phyloP scores from a whole-genome alignment of 2,113 vertebrate species.

The Lonchura striata region DNA sequence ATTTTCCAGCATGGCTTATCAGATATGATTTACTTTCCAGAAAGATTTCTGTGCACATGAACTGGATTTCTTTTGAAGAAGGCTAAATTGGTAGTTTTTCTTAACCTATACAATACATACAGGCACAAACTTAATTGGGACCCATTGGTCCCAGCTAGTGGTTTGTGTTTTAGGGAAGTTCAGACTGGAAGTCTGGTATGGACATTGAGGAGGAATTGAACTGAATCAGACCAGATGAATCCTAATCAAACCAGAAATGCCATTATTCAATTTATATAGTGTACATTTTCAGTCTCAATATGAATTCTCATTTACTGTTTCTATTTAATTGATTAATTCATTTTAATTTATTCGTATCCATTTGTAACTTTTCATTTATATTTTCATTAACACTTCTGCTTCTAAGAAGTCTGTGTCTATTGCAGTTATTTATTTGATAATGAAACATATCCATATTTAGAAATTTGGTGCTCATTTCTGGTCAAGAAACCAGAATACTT shows the following conservation, averaged over 20 bases:
- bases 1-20: not conserved
- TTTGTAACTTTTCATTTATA: not conserved
- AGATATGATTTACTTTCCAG: not conserved
- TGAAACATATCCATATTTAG: not conserved
- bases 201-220: not conserved
- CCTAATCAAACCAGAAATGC: not conserved
- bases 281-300: fast-evolving
- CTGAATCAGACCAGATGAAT: fast-evolving
- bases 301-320: not conserved
- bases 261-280: not conserved
- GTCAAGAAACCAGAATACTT: not conserved
- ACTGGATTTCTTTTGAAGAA: not conserved
- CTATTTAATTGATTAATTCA: not conserved
- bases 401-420: not conserved
- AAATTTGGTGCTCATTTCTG: not conserved
- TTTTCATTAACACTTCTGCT: not conserved
- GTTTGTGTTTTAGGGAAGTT: not conserved
- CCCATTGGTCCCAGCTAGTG: not conserved
- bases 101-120: not conserved
- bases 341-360: not conserved
- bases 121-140: not conserved
- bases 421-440: not conserved
- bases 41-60: not conserved
- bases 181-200: not conserved
- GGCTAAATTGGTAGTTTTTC: not conserved